Conservation (phyloP, 2,888 invertebrate species). For the Agrotis segetum region DNA sequence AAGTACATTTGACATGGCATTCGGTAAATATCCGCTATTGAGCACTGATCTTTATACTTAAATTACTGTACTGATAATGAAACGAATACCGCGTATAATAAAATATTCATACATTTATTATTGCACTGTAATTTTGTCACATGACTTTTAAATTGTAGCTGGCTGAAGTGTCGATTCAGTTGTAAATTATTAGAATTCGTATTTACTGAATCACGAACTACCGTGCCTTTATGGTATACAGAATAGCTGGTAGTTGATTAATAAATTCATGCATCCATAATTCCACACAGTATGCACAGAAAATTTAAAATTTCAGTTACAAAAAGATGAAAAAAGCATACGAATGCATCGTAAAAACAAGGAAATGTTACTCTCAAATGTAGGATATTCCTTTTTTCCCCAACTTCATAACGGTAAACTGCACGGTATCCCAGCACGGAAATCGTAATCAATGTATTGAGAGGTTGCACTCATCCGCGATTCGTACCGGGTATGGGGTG, state of each 20-base stretch:
- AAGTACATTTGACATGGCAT: constrained; percentile 69
- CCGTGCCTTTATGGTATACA: not conserved
- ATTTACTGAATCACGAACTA: constrained; percentile 1
- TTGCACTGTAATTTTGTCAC: constrained; percentile 35
- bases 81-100: constrained; percentile 50
- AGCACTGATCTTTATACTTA: constrained; percentile 69
- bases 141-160: constrained; percentile 8
- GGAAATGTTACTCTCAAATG: constrained; percentile 40
- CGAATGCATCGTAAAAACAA: constrained; percentile 37
- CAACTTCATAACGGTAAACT: constrained; percentile 60
- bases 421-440: constrained; percentile 48
- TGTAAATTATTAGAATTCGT: constrained; percentile 23
- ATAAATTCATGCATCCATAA: constrained; percentile 30
- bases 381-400: constrained; percentile 56
- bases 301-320: constrained; percentile 32
- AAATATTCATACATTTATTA: constrained; percentile 57
- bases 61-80: constrained; percentile 63
- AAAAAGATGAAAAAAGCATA: constrained; percentile 23
- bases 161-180: not conserved
- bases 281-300: constrained; percentile 4
- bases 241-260: constrained; percentile 21
- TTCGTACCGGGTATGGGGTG: constrained; percentile 62
- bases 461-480: constrained; percentile 70
- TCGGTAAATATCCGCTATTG: constrained; percentile 72
- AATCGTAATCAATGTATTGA: constrained; percentile 76